These are phyloP conservation scores for Chionis minor DNA, from an alignment of 2,113 vertebrate species.

Conservation along the genomic window DNA sequence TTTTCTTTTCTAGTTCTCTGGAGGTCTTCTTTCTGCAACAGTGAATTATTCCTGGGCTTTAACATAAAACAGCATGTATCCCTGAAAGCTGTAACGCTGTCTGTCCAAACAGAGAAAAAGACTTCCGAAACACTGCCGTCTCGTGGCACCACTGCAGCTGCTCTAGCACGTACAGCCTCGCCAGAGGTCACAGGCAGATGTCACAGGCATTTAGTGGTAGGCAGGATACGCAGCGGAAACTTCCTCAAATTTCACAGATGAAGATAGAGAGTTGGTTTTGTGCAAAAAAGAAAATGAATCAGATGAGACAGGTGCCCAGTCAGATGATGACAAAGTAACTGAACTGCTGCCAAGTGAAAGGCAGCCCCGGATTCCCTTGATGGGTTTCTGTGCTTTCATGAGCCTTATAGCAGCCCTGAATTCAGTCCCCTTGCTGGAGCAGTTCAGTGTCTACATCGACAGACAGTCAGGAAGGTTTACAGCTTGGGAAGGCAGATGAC, in stretches of 20 bases:
- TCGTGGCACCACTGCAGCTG: neutral
- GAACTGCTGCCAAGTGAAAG: constrained; percentile 27
- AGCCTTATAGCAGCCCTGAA: neutral
- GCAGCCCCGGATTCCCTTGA: constrained; percentile 19
- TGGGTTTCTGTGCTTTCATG: neutral
- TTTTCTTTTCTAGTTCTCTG: neutral
- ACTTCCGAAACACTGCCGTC: neutral
- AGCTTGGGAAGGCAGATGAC: neutral
- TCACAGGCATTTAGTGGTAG: neutral
- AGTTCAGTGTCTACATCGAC: neutral
- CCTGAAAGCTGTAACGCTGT: rapidly evolving
- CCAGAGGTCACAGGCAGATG: neutral
- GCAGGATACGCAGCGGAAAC: neutral
- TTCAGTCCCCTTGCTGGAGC: constrained; percentile 44
- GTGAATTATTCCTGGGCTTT: neutral
- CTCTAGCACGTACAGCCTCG: neutral
- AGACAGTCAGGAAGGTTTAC: neutral
- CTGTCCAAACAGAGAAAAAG: neutral
- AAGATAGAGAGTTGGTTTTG: neutral
- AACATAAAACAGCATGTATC: neutral
- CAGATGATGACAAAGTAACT: constrained; percentile 31
- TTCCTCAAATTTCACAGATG: neutral
- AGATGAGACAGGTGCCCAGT: constrained; percentile 35
- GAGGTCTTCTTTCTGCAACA: neutral
- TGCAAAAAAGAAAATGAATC: neutral